Conservation (phyloP, 2,113 vertebrate species). For the Cygnus buccinator region DNA sequence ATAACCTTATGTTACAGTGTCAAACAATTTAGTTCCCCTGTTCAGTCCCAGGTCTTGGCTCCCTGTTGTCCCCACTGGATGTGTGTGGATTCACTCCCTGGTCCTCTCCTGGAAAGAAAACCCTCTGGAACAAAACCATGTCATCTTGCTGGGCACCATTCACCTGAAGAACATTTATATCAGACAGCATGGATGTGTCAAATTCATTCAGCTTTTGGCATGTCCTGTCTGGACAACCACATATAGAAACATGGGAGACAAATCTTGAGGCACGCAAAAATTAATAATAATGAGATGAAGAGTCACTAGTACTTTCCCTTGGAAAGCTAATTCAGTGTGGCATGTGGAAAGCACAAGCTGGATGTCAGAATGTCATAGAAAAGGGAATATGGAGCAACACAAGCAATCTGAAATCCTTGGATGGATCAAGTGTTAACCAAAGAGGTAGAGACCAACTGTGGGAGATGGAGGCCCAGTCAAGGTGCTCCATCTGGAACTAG, state of each 20-base stretch:
- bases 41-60: not conserved
- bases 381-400: not conserved
- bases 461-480: not conserved
- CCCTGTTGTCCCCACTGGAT: not conserved
- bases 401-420: not conserved
- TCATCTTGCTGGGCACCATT: not conserved
- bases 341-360: not conserved
- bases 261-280: not conserved
- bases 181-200: not conserved
- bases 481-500: not conserved
- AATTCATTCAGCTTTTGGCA: not conserved
- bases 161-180: not conserved
- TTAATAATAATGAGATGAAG: not conserved
- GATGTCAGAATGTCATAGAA: not conserved
- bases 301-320: not conserved
- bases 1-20: not conserved
- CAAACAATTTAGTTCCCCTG: not conserved
- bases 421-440: not conserved
- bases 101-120: not conserved
- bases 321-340: not conserved
- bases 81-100: not conserved
- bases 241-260: not conserved
- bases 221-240: not conserved
- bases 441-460: not conserved
- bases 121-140: not conserved